These are phyloP conservation scores for Beroe ovata DNA, from an alignment of 37 sponge, comb jelly and placozoan species.

Conservation along the genomic window DNA sequence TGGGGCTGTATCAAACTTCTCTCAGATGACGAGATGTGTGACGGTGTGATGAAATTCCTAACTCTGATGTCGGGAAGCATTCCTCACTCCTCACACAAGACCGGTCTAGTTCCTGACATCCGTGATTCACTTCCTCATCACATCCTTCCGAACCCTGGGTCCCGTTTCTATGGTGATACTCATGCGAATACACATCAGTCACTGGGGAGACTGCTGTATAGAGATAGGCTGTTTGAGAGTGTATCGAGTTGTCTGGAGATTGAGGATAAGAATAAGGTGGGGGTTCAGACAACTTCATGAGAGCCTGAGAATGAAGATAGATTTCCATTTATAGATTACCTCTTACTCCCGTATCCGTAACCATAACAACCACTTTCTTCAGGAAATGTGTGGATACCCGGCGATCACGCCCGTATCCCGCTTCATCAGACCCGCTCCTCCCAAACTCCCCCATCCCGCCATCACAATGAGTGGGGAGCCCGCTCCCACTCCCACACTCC, in stretches of 20 bases:
- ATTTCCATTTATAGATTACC: too few relatives aligned
- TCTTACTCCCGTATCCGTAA: not conserved
- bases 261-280: not conserved
- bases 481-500: not conserved
- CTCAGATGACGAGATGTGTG: not conserved
- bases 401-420: not conserved
- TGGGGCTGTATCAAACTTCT: too few relatives aligned
- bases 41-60: conserved; percentile 61
- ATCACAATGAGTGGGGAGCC: conserved; percentile 10
- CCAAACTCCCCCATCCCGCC: conserved; percentile 1
- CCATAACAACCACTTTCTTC: not conserved
- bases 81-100: not conserved
- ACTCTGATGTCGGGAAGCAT: conserved; percentile 10
- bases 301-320: too few relatives aligned
- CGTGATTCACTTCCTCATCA: not conserved
- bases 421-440: not conserved
- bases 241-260: conserved; percentile 16
- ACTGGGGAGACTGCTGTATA: not conserved
- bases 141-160: not conserved
- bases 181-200: not conserved
- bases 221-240: conserved; percentile 8
- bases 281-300: too few relatives aligned
- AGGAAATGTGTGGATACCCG: conserved; percentile 8
- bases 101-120: conserved; percentile 2
- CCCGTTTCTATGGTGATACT: conserved; percentile 40